Base-by-base conservation (phyloP, 1,140 invertebrate species). In the Holotrichia oblita region DNA sequence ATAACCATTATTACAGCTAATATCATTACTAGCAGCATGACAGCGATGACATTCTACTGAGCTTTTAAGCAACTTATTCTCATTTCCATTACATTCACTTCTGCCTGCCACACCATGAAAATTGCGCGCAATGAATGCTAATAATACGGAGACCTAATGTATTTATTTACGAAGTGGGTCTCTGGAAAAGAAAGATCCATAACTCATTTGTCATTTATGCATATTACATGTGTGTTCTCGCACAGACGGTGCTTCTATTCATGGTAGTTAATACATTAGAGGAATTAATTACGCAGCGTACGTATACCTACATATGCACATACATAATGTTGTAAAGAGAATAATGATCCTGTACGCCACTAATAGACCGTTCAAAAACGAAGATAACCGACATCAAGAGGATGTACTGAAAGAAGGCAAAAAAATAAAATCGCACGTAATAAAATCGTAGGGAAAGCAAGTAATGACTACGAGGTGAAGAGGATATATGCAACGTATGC, bases 171-270 rank as follows among this genome's bases (percentile, higher is more conserved):
- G 17, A 6, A 14, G 48, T 55, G 6, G 48, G 27, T 34, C 27
- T 34, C 27, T 34, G n/a, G n/a, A n/a, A 48, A 48, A 27, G 61
- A 22, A 69, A 20, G 22, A 69, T 24, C 61, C 22, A 34, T 27
- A 22, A 27, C 17, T 34, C 20, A 69, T 69, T 69, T 69, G 61
- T 69, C 61, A 69, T 69, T 69, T 34, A 69, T 27, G 61, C 12
- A 27, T 69, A 27, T 69, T 34, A 69, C 61, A 69, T 22, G 17
- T 14, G 22, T 24, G 22, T 17, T 22, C 7, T 22, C 17, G 27
- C 12, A 34, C 61, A 22, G 20, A 69, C 9, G 9, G 22, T 22
- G 27, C 61, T 34, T 24, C 27, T 69, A 69, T 34, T 69, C 61
- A 14, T 69, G 20, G 22, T 34, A 69, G 27, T 34, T 69, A 69